A percentile compares a stretch with the other conserved stretches of the same genome.
phyloP scores from a whole-genome alignment of 2,888 invertebrate genomes.

The Stenodema calcarata region DNA sequence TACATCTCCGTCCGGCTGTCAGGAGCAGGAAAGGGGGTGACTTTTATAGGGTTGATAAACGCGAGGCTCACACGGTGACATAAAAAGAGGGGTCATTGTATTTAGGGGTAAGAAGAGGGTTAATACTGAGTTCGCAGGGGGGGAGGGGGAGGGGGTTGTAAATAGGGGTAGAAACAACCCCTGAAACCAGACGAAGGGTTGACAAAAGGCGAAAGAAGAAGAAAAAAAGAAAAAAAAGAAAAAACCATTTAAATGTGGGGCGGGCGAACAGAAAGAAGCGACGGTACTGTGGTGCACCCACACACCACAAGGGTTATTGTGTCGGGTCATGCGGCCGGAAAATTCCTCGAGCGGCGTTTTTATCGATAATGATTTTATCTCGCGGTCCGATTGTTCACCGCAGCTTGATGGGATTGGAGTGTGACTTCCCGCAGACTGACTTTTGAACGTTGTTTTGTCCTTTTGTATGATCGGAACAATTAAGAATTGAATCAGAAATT shows the following conservation, averaged over 20 bases:
- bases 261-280: too few relatives aligned
- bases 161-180: slow-evolving; percentile 38
- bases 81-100: slow-evolving; percentile 21
- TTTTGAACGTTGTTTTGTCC: too few relatives aligned
- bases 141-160: slow-evolving; percentile 35
- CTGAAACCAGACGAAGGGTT: not conserved
- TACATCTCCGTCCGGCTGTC: slow-evolving; percentile 20
- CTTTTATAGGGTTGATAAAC: slow-evolving; percentile 47
- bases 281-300: not conserved
- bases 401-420: not conserved
- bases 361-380: slow-evolving; percentile 19
- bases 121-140: slow-evolving; percentile 1
- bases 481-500: not conserved
- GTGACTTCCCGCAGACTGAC: not conserved
- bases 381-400: not conserved
- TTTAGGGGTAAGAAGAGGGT: slow-evolving; percentile 3
- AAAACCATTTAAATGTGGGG: slow-evolving; percentile 20
- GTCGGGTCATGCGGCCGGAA: slow-evolving; percentile 14
- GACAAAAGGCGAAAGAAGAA: not conserved
- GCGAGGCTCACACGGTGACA: slow-evolving; percentile 3
- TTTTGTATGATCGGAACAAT: not conserved
- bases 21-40: slow-evolving; percentile 38
- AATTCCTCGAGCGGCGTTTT: not conserved
- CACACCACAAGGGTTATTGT: slow-evolving; percentile 23
- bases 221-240: not conserved